Conservation (phyloP, 2,888 invertebrate species). For the Charanyca ferruginea region DNA sequence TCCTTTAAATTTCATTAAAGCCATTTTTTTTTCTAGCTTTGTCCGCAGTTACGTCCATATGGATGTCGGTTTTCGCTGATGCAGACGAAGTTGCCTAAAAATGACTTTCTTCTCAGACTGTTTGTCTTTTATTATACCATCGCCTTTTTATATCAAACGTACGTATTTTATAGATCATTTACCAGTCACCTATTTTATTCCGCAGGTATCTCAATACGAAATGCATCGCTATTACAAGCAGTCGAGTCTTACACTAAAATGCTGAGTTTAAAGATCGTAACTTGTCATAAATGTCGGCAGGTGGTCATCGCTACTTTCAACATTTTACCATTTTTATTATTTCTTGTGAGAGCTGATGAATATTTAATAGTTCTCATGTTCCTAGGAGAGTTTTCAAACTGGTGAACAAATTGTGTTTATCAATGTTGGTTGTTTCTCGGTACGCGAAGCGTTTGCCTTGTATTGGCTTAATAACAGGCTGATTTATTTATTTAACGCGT, state of each 20-base stretch:
- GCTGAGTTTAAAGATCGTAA: slow-evolving; percentile 26
- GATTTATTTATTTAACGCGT: no score
- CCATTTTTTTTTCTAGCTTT: no score
- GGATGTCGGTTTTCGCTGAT: no score
- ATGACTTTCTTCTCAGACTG: no score
- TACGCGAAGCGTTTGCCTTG: no score
- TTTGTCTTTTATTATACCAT: not conserved
- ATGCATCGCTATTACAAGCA: slow-evolving; percentile 20
- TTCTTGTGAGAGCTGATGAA: slow-evolving; percentile 38
- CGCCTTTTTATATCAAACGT: not conserved
- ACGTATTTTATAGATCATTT: not conserved
- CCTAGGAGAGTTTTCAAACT: not conserved
- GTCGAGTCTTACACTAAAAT: slow-evolving; percentile 37
- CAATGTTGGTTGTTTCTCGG: not conserved
- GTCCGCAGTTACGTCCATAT: no score
- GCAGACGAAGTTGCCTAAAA: no score
- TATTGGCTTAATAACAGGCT: no score
- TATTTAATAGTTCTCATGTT: slow-evolving; percentile 32
- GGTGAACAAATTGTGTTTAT: not conserved
- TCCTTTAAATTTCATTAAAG: no score
- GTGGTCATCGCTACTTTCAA: slow-evolving; percentile 19
- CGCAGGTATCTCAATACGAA: slow-evolving; percentile 23
- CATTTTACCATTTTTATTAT: slow-evolving; percentile 35
- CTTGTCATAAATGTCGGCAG: slow-evolving; percentile 20
- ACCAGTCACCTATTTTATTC: slow-evolving; percentile 3